A percentile compares a stretch with the other conserved stretches of the same genome.
Evolutionary conservation across 92 coral and sea anemone genomes (phyloP).

Genomic region (Palythoa grandiflora): DNA sequence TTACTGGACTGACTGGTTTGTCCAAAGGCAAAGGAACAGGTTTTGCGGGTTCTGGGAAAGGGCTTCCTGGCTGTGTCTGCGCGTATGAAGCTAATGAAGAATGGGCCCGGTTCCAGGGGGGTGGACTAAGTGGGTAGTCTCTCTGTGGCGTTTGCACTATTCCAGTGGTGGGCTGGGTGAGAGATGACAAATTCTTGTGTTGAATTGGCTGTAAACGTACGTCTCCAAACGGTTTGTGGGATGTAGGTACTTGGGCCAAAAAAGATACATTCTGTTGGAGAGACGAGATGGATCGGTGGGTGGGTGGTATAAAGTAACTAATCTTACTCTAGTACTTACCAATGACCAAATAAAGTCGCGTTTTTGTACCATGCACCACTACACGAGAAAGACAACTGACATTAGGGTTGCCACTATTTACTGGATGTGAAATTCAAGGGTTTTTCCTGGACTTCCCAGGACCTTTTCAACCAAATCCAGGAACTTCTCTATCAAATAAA

Average conservation of each 20-base stretch:
- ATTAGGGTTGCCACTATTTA: too few relatives aligned
- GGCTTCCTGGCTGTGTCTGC: constrained; percentile 69
- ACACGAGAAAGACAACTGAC: too few relatives aligned
- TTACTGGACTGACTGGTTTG: constrained; percentile 81
- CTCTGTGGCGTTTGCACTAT: constrained; percentile 73
- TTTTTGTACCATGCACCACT: background rate
- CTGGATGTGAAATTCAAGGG: too few relatives aligned
- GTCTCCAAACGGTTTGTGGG: constrained; percentile 80
- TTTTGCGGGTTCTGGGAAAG: constrained; percentile 77
- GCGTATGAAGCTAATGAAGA: constrained; percentile 61
- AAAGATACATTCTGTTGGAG: constrained; percentile 69
- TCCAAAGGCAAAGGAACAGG: constrained; percentile 64
- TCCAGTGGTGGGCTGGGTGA: constrained; percentile 67
- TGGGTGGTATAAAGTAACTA: background rate
- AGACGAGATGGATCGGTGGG: background rate
- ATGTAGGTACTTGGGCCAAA: constrained; percentile 64
- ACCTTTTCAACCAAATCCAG: too few relatives aligned
- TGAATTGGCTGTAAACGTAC: constrained; percentile 89
- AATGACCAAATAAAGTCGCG: background rate
- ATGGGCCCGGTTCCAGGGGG: constrained; percentile 68
- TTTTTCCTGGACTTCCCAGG: too few relatives aligned
- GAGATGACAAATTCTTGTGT: constrained; percentile 76
- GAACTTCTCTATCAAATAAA: too few relatives aligned
- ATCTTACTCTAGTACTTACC: background rate
- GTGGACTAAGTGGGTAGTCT: constrained; percentile 61